These are phyloP conservation scores for Salvelinus alpinus DNA, from an alignment of 2,113 vertebrate species.

Conservation along the genomic window DNA sequence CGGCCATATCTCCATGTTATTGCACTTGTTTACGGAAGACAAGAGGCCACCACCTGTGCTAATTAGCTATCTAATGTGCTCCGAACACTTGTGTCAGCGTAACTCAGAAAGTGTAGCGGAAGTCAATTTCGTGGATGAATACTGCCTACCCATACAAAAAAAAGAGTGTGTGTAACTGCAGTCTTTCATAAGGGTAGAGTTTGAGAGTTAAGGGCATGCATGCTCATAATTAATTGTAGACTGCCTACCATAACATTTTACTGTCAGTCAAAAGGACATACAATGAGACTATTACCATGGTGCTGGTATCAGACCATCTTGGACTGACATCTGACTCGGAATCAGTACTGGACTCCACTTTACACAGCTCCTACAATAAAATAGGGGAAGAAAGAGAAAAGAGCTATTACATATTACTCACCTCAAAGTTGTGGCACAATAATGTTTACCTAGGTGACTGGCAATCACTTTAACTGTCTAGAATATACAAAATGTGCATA, in stretches of 20 bases:
- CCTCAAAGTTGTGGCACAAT: neutral
- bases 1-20: too few relatives aligned
- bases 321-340: conserved; percentile 75
- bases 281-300: conserved; percentile 64
- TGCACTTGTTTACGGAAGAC: too few relatives aligned
- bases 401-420: neutral
- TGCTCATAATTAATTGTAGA: neutral
- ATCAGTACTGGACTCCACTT: conserved; percentile 80
- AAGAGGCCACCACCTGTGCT: too few relatives aligned
- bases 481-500: neutral
- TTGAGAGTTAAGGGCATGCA: neutral
- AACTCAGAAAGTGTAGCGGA: too few relatives aligned
- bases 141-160: neutral
- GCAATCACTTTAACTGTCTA: neutral
- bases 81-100: too few relatives aligned
- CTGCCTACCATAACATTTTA: neutral
- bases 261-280: neutral
- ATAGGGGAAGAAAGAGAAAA: neutral
- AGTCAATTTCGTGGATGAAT: too few relatives aligned
- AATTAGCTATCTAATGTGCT: too few relatives aligned
- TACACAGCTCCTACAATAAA: conserved; percentile 74
- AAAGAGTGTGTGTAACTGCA: too few relatives aligned
- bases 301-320: conserved; percentile 72
- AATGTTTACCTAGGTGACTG: neutral
- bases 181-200: neutral